phyloP scores from a whole-genome alignment of 1,140 invertebrate species.

The Drosophila sechellia region DNA sequence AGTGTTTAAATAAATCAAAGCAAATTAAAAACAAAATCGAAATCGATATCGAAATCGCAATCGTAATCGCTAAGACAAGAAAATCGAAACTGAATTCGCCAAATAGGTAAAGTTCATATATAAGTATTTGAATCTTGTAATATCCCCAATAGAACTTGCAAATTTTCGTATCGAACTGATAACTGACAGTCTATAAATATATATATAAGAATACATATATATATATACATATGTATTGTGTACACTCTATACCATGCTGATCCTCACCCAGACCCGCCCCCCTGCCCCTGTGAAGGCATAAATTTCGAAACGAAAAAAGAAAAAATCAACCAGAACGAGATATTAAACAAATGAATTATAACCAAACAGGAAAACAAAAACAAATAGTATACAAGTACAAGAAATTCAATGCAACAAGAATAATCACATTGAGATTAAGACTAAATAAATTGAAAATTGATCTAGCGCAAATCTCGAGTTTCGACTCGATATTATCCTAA shows the following conservation, averaged over 20 bases:
- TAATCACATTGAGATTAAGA: constrained; percentile 73
- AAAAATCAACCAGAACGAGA: constrained; percentile 21
- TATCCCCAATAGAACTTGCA: constrained; percentile 12
- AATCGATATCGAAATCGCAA: constrained; percentile 6
- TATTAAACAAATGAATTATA: constrained; percentile 14
- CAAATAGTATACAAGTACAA: constrained; percentile 35
- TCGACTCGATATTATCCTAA: neutral
- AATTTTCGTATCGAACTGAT: constrained; percentile 25
- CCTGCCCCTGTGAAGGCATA: constrained; percentile 29
- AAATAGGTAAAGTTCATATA: constrained; percentile 76
- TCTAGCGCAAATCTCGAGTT: constrained; percentile 5
- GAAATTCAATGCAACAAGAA: constrained; percentile 84
- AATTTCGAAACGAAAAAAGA: constrained; percentile 17
- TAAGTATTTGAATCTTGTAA: constrained; percentile 35
- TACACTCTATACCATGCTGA: constrained; percentile 28
- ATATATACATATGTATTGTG: constrained; percentile 18
- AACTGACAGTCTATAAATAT: constrained; percentile 13
- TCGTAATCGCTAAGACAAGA: constrained; percentile 1
- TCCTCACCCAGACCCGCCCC: constrained; percentile 47
- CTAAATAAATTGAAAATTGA: constrained; percentile 8
- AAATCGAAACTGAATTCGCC: constrained; percentile 39
- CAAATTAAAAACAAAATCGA: constrained; percentile 11
- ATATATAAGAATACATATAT: constrained; percentile 2
- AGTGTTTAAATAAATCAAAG: constrained; percentile 21
- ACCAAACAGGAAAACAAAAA: constrained; percentile 27